Percentiles rank a stretch among this genome's conserved stretches.
These are phyloP conservation scores for Gisinianus flammeolus DNA, from an alignment of 2,888 invertebrate species.

Conservation along the genomic window DNA sequence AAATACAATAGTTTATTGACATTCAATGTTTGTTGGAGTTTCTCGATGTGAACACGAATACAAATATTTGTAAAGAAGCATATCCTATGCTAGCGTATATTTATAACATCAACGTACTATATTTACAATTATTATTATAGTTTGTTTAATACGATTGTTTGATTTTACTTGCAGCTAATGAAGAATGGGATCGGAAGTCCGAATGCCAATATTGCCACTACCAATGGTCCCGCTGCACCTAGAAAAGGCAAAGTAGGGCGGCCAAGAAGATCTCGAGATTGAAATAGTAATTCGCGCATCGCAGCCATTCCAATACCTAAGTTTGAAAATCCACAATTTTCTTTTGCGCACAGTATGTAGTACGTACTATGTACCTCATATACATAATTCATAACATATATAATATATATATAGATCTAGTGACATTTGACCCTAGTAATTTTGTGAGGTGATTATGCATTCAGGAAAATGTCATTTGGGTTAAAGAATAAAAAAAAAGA, in stretches of 20 bases:
- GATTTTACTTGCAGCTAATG: constrained; percentile 49
- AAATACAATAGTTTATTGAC: background rate
- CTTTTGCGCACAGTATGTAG: no score
- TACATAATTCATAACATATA: no score
- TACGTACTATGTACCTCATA: no score
- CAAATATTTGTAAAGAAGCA: constrained; percentile 25
- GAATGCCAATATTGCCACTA: constrained; percentile 54
- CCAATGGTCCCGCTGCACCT: constrained; percentile 58
- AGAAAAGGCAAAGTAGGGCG: constrained; percentile 89
- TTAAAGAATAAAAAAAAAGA: background rate
- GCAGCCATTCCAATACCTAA: constrained; percentile 41
- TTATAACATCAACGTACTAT: background rate
- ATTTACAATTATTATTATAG: no score
- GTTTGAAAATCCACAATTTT: background rate
- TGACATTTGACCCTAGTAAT: no score
- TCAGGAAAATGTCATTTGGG: background rate
- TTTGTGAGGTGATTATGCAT: no score
- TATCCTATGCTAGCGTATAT: no score
- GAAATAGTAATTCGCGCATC: constrained; percentile 64
- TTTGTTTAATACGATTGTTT: constrained; percentile 21
- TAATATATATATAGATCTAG: no score
- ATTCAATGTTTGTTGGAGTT: constrained; percentile 3
- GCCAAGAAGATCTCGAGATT: constrained; percentile 87
- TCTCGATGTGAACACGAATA: constrained; percentile 11
- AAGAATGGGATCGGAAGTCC: constrained; percentile 59